Percentiles rank a stretch among this genome's conserved stretches.
Conservation (phyloP, 2,113 vertebrate species). For the Burhinus oedicnemus region DNA sequence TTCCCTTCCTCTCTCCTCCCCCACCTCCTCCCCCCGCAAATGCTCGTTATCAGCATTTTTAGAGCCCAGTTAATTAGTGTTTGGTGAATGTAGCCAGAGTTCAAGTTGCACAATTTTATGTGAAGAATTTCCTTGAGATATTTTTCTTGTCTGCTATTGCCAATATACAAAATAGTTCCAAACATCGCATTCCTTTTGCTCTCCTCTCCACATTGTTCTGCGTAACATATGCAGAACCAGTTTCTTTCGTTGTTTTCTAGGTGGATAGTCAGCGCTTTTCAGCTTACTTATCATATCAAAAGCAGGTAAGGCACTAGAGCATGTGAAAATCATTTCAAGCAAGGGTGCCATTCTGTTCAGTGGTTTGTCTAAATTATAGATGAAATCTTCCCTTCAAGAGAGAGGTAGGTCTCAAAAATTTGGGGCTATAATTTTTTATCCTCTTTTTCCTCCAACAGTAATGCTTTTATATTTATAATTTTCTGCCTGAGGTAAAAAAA, state of each 20-base stretch:
- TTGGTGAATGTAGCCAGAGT: background rate
- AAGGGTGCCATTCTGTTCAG: constrained; percentile 38
- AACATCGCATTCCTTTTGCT: background rate
- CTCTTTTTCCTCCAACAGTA: background rate
- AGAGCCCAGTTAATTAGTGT: background rate
- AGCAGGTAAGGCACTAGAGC: background rate
- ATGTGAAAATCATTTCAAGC: constrained; percentile 37
- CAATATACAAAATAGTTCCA: background rate
- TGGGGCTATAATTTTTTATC: background rate
- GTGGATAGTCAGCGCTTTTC: background rate
- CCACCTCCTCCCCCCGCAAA: background rate
- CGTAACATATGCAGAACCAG: background rate
- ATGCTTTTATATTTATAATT: background rate
- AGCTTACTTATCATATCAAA: constrained; percentile 34
- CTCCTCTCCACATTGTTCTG: background rate
- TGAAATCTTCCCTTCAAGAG: background rate
- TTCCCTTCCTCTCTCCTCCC: background rate
- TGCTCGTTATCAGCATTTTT: background rate
- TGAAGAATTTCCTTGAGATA: background rate
- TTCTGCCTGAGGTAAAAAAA: background rate
- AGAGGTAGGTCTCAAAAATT: background rate
- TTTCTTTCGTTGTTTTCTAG: background rate
- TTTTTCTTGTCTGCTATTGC: background rate
- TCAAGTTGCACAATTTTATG: background rate
- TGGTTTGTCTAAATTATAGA: constrained; percentile 28